phyloP scores from a whole-genome alignment of 2,797 vertebrate genomes.

The Limnodromus scolopaceus region DNA sequence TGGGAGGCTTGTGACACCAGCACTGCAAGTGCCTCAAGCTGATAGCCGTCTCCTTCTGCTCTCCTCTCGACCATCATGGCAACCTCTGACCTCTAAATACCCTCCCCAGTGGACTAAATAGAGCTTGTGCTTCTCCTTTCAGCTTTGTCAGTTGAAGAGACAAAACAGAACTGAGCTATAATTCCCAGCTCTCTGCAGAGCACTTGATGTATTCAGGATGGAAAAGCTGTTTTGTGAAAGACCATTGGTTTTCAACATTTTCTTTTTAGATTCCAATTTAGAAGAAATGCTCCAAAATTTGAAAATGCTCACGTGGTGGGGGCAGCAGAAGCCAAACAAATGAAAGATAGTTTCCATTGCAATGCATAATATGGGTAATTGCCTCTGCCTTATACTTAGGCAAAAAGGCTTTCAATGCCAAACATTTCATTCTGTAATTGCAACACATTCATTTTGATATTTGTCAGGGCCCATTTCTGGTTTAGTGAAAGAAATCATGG shows the following conservation, averaged over 20 bases:
- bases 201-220: not conserved
- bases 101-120: not conserved
- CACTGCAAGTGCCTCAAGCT: not conserved
- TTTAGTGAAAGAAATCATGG: not conserved
- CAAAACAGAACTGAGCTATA: not conserved
- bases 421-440: not conserved
- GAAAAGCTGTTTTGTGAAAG: not conserved
- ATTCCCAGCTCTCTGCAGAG: not conserved
- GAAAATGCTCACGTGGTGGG: not conserved
- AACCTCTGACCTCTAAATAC: not conserved
- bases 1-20: not conserved
- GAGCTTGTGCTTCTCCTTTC: not conserved
- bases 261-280: not conserved
- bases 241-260: not conserved
- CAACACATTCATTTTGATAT: not conserved
- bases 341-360: not conserved
- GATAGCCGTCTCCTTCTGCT: not conserved
- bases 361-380: not conserved
- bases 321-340: not conserved
- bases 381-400: not conserved
- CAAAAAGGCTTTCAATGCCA: not conserved
- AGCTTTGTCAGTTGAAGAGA: not conserved
- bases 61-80: not conserved
- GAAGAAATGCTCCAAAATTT: not conserved
- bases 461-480: not conserved